Base-by-base conservation (phyloP, 2,888 invertebrate species). In the Melanargia galathea region DNA sequence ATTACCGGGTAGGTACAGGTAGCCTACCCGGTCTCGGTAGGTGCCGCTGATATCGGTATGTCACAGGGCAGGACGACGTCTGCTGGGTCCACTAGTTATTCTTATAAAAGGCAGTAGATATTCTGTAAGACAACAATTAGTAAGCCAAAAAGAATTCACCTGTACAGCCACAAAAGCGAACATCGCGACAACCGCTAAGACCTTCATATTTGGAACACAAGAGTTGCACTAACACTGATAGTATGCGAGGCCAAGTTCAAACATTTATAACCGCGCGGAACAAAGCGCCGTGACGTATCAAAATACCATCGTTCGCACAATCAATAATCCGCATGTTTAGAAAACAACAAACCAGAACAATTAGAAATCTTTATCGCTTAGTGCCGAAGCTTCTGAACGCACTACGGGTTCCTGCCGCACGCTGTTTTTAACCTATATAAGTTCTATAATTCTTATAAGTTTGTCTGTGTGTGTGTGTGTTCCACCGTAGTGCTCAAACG, bases 81-180 rank as follows among this genome's bases (percentile, higher is more conserved):
- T n/a, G n/a, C n/a, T n/a, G n/a, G n/a, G n/a, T n/a, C n/a, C n/a
- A n/a, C n/a, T n/a, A n/a, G n/a, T n/a, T n/a, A n/a, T n/a, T n/a
- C n/a, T n/a, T n/a, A n/a, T n/a, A n/a, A n/a, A n/a, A n/a, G n/a
- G n/a, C n/a, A n/a, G n/a, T n/a, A n/a, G n/a, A n/a, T n/a, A n/a
- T n/a, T n/a, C n/a, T n/a, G n/a, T n/a, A n/a, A n/a, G n/a, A n/a
- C n/a, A n/a, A n/a, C n/a, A 49, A 30, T 30, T 7, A 30, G 7
- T 49, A 2, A 30, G n/a, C n/a, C n/a, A n/a, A n/a, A n/a, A 4
- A 20, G 4, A 30, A 20, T 35, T 52, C 20, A 89, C 89, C 88
- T 89, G 86, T 30, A 88, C 71, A 65, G 87, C 86, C 71, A 86
- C 77, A 60, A 84, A 81, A 55, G 86, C 86, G 71, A 86, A 80